Percentiles rank a stretch among this genome's conserved stretches.
phyloP scores from a whole-genome alignment of 2,113 vertebrate genomes.

The Zingel zingel region DNA sequence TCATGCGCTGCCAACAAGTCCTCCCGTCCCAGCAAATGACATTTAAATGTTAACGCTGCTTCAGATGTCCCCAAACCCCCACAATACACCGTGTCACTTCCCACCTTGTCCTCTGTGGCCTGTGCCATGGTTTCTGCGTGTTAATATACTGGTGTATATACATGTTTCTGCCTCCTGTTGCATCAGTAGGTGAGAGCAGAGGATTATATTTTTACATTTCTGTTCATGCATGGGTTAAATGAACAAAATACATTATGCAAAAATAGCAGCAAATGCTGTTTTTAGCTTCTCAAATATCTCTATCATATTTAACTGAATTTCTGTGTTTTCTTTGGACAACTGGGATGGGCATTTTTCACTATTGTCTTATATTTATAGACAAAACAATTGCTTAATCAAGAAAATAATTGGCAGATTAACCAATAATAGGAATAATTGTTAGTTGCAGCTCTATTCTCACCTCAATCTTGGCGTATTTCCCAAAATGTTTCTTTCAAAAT shows the following conservation, averaged over 20 bases:
- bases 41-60: constrained; percentile 80
- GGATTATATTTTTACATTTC: neutral
- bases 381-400: too few species aligned
- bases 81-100: constrained; percentile 63
- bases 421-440: too few species aligned
- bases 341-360: too few species aligned
- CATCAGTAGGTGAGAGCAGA: neutral
- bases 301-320: too few species aligned
- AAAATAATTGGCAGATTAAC: too few species aligned
- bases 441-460: too few species aligned
- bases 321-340: too few species aligned
- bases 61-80: constrained; percentile 62
- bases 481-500: neutral
- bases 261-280: too few species aligned
- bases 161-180: constrained; percentile 7
- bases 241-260: too few species aligned
- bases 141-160: neutral
- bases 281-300: too few species aligned
- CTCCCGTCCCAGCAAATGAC: constrained; percentile 68
- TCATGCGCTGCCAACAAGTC: constrained; percentile 63
- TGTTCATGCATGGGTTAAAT: neutral
- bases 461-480: neutral
- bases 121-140: neutral
- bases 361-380: too few species aligned
- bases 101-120: constrained; percentile 22